Conservation (phyloP, 2,797 vertebrate genomes). For the Parotocinclus haroldoi region DNA sequence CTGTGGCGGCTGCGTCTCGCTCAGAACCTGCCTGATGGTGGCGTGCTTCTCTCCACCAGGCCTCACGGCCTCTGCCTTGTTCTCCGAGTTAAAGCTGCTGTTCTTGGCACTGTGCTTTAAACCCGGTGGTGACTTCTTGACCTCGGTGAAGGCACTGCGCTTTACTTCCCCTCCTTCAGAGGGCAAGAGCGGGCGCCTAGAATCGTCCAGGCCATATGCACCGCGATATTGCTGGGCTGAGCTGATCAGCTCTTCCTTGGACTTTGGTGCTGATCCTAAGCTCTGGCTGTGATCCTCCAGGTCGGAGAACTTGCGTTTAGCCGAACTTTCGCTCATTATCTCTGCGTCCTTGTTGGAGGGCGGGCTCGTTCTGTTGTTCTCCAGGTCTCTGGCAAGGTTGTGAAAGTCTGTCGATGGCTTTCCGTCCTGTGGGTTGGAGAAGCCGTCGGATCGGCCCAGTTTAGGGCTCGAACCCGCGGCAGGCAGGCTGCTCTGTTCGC, state of each 20-base stretch:
- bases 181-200: constrained; percentile 75
- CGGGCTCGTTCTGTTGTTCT: constrained; percentile 78
- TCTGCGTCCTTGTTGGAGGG: constrained; percentile 79
- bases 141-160: constrained; percentile 93
- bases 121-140: constrained; percentile 79
- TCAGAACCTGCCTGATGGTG: constrained; percentile 74
- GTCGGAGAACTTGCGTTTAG: constrained; percentile 83
- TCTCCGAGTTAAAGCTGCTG: constrained; percentile 71
- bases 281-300: constrained; percentile 61
- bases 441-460: constrained; percentile 66
- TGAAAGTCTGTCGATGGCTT: constrained; percentile 96
- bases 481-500: constrained; percentile 50
- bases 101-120: constrained; percentile 69
- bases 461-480: constrained; percentile 67
- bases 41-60: constrained; percentile 70
- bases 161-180: constrained; percentile 77
- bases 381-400: constrained; percentile 89
- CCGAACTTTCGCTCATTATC: constrained; percentile 70
- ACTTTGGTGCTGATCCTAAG: constrained; percentile 66
- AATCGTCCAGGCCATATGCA: constrained; percentile 82
- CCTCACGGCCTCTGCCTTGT: constrained; percentile 72
- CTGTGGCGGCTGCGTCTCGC: constrained; percentile 74
- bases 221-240: constrained; percentile 85
- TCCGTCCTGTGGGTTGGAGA: constrained; percentile 62
- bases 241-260: constrained; percentile 84